Evolutionary conservation across 2,888 invertebrate species (phyloP).

Genomic region (Drosophila lacicola): DNA sequence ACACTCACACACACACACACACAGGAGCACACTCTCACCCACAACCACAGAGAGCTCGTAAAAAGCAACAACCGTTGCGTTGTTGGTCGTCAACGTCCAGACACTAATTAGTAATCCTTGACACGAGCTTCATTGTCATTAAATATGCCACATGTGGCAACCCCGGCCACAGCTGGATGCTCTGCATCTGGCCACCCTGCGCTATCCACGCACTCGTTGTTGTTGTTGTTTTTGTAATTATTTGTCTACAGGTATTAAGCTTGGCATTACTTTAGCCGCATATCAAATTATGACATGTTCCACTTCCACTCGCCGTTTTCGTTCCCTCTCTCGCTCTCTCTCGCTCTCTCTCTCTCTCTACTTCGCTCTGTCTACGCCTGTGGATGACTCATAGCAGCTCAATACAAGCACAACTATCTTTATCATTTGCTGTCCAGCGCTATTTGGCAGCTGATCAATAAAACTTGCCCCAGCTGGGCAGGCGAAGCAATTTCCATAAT

Average conservation of each 20-base stretch:
- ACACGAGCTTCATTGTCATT: constrained; percentile 77
- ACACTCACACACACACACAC: constrained; percentile 18
- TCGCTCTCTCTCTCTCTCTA: constrained; percentile 4
- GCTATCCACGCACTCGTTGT: background rate
- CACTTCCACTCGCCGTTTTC: too few species aligned
- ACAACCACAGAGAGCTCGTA: constrained; percentile 19
- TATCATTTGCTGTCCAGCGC: constrained; percentile 30
- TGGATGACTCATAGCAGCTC: constrained; percentile 48
- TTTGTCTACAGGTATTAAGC: constrained; percentile 79
- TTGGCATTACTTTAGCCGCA: constrained; percentile 60
- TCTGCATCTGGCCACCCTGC: background rate
- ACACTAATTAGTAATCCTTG: constrained; percentile 81
- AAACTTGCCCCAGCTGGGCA: constrained; percentile 58
- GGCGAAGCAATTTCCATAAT: constrained; percentile 73
- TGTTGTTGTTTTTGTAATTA: constrained; percentile 63
- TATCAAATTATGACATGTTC: constrained; percentile 70
- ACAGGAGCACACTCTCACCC: background rate
- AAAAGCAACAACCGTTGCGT: constrained; percentile 34
- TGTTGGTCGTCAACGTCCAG: constrained; percentile 73
- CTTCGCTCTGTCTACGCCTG: constrained; percentile 6
- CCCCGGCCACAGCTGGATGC: background rate
- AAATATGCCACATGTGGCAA: constrained; percentile 74
- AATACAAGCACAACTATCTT: constrained; percentile 16
- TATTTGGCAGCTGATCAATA: constrained; percentile 50
- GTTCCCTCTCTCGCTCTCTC: background rate